These are phyloP conservation scores for Abramis brama DNA, from an alignment of 2,113 vertebrate genomes.

Conservation along the genomic window DNA sequence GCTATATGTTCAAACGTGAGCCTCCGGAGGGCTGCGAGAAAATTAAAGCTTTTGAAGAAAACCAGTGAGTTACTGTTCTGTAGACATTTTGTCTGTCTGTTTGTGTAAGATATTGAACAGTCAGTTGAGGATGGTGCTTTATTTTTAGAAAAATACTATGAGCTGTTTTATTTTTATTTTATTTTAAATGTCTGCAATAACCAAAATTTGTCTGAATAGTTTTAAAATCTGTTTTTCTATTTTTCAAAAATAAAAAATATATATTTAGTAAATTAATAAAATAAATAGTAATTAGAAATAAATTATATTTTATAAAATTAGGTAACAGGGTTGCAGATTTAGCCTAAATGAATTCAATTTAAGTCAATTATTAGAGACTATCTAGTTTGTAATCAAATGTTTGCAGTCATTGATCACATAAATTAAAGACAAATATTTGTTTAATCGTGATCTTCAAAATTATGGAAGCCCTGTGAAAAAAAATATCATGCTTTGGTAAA, in stretches of 20 bases:
- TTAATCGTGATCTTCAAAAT: neutral
- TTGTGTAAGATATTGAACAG: neutral
- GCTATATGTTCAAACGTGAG: slow-evolving; percentile 98
- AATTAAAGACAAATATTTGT: neutral
- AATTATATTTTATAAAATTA: neutral
- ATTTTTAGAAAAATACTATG: neutral
- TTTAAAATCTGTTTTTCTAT: neutral
- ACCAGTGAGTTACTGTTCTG: slow-evolving; percentile 84
- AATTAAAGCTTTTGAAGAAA: slow-evolving; percentile 95
- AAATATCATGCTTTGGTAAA: neutral
- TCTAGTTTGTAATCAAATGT: neutral
- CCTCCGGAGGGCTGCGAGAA: slow-evolving; percentile 97
- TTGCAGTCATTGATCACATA: neutral
- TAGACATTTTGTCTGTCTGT: neutral
- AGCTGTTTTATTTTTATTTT: neutral
- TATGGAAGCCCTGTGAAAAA: neutral
- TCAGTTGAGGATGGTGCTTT: neutral
- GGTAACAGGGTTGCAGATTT: neutral
- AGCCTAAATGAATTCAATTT: neutral
- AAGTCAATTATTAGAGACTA: neutral
- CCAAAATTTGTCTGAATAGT: neutral
- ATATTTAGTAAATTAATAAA: neutral
- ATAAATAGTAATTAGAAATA: no score
- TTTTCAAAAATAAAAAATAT: neutral
- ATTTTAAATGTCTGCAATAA: neutral